phyloP scores from a whole-genome alignment of 2,797 vertebrate genomes.

The Syncerus caffer region DNA sequence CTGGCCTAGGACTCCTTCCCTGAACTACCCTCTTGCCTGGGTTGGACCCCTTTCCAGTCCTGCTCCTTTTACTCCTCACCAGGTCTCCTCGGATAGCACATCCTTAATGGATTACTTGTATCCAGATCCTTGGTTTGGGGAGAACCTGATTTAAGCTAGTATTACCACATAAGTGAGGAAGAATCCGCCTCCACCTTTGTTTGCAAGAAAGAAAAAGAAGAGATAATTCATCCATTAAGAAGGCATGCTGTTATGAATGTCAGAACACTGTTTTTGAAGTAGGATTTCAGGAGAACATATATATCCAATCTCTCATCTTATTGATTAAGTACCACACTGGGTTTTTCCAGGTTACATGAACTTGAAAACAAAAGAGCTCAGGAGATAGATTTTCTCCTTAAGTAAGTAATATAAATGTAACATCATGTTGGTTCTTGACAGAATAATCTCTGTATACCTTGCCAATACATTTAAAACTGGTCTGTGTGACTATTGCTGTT shows the following conservation, averaged over 20 bases:
- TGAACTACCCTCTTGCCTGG: not conserved
- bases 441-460: not conserved
- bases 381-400: not conserved
- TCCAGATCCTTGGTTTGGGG: not conserved
- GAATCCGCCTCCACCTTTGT: not conserved
- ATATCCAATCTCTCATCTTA: not conserved
- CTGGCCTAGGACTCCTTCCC: not conserved
- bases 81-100: not conserved
- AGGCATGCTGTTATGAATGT: not conserved
- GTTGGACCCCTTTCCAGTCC: not conserved
- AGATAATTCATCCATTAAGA: not conserved
- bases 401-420: constrained; percentile 9
- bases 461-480: constrained; percentile 30
- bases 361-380: not conserved
- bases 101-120: not conserved
- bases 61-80: not conserved
- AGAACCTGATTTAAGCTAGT: not conserved
- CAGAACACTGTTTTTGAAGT: not conserved
- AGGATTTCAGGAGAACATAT: not conserved
- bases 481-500: not conserved
- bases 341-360: not conserved
- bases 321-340: constrained; percentile 19
- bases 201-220: not conserved
- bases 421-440: constrained; percentile 37
- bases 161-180: not conserved